Percentiles rank a stretch among this genome's conserved stretches.
phyloP scores from a whole-genome alignment of 2,113 vertebrate genomes.

The Zapornia atra region DNA sequence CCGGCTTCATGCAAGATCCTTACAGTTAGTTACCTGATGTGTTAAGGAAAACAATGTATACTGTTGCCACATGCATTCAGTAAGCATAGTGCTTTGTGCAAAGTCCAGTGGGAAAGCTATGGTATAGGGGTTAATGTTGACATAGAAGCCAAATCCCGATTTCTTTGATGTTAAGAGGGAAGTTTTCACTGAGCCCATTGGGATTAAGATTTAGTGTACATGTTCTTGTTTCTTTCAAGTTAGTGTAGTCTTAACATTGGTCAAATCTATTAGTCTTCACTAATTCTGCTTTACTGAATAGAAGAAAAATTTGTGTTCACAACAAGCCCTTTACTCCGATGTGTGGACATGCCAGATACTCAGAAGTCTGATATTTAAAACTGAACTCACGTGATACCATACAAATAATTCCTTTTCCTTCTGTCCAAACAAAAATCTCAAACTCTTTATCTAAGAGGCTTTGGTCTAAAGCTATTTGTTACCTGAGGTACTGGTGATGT shows the following conservation, averaged over 20 bases:
- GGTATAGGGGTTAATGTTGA: conserved; percentile 31
- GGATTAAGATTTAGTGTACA: conserved; percentile 14
- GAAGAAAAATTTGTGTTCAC: not conserved
- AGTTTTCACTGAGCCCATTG: conserved; percentile 5
- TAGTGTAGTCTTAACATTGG: not conserved
- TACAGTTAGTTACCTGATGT: not conserved
- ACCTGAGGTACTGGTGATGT: not conserved
- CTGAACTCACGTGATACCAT: not conserved
- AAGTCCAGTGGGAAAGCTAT: conserved; percentile 16
- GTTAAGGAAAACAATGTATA: not conserved
- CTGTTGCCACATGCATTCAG: not conserved
- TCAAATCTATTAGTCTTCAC: not conserved
- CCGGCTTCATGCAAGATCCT: not conserved
- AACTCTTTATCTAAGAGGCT: not conserved
- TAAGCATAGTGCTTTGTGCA: not conserved
- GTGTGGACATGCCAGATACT: not conserved
- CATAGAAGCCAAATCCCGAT: conserved; percentile 19
- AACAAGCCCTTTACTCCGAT: not conserved
- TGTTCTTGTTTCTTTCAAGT: conserved; percentile 42
- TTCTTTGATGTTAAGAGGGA: conserved; percentile 55
- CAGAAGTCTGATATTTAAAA: not conserved
- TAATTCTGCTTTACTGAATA: not conserved
- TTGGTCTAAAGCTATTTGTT: not conserved
- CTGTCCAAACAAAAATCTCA: not conserved
- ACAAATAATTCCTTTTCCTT: not conserved